Evolutionary conservation across 2,888 invertebrate species (phyloP).

Genomic region (Acleris cristana): DNA sequence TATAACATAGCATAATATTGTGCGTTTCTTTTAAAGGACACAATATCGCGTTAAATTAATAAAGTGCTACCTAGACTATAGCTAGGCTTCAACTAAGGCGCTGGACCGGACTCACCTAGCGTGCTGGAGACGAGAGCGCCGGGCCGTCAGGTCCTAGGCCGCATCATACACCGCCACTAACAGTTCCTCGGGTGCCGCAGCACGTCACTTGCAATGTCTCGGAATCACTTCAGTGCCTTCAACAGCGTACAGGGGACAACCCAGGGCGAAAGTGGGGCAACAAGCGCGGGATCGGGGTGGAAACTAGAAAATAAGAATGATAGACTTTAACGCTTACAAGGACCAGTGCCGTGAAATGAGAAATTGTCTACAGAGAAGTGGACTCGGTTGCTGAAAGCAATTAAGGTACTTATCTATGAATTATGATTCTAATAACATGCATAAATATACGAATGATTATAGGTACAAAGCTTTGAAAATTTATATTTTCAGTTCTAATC

Average conservation of each 20-base stretch:
- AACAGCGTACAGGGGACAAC: slow-evolving; percentile 53
- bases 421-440: slow-evolving; percentile 7
- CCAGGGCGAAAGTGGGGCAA: slow-evolving; percentile 42
- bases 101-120: slow-evolving; percentile 48
- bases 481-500: not conserved
- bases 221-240: slow-evolving; percentile 44
- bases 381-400: slow-evolving; percentile 8
- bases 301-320: slow-evolving; percentile 54
- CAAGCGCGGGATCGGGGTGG: slow-evolving; percentile 48
- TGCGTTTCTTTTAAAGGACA: not conserved
- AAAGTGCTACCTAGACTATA: slow-evolving; percentile 3
- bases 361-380: slow-evolving; percentile 7
- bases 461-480: not conserved
- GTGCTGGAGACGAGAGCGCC: slow-evolving; percentile 43
- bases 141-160: slow-evolving; percentile 57
- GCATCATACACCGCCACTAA: slow-evolving; percentile 58
- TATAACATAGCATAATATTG: not conserved
- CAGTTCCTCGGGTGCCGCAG: slow-evolving; percentile 41
- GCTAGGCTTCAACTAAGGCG: not conserved
- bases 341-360: not conserved
- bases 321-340: slow-evolving; percentile 42
- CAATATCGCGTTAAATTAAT: not conserved
- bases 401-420: not conserved
- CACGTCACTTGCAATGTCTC: slow-evolving; percentile 41
- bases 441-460: not conserved